Evolutionary conservation across 1,140 invertebrate genomes (phyloP).

Genomic region (Lepidurus apus): DNA sequence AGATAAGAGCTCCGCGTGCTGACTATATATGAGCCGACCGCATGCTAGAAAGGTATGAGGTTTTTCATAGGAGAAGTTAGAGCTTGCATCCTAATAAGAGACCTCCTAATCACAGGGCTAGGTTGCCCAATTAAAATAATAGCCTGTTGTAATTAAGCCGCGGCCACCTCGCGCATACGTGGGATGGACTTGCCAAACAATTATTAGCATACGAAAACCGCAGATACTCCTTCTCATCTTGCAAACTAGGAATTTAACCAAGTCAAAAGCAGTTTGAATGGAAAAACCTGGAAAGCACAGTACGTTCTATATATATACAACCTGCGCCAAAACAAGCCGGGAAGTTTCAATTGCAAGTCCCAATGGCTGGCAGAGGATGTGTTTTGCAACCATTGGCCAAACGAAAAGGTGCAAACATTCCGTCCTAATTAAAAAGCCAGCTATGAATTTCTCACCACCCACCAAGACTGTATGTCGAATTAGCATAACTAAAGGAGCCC

Average conservation of each 20-base stretch:
- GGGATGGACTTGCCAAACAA: background rate
- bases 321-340: background rate
- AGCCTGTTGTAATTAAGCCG: constrained; percentile 19
- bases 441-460: constrained; percentile 12
- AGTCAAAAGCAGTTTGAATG: background rate
- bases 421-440: background rate
- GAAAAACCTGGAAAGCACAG: background rate
- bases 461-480: background rate
- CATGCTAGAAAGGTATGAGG: background rate
- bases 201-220: constrained; percentile 10
- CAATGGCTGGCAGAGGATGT: background rate
- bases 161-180: constrained; percentile 15
- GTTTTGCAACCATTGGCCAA: background rate
- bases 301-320: background rate
- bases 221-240: constrained; percentile 2
- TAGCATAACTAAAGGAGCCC: constrained; percentile 13
- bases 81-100: constrained; percentile 13
- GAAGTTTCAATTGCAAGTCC: background rate
- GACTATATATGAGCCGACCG: constrained; percentile 18
- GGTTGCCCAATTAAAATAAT: constrained; percentile 19
- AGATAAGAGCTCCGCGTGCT: constrained; percentile 21
- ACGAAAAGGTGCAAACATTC: background rate
- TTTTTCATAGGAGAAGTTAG: background rate
- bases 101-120: constrained; percentile 18
- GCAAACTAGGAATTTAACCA: background rate